Base-by-base conservation (phyloP, 2,888 invertebrate genomes). In the Polyommatus iphigenia region DNA sequence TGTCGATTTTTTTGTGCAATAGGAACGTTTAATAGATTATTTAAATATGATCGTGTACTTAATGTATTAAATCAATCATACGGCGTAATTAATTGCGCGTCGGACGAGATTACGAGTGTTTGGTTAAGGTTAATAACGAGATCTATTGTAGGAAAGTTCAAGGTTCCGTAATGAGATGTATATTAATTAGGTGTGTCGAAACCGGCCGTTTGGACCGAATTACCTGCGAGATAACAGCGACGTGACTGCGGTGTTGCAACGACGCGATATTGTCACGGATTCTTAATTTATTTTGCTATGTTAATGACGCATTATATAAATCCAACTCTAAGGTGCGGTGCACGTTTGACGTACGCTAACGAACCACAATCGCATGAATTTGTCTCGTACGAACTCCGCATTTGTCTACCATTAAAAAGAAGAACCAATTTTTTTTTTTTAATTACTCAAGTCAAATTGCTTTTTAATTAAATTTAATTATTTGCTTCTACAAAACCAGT, bases 1-100 rank as follows among this genome's bases (percentile, higher is more conserved):
- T 71, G 76, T 67, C 86, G 86, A 87, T 88, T 89, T 88, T 90
- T 54, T 88, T 88, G 89, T 91, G 88, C 91, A 89, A 91, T 92
- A 91, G 91, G 91, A 92, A 92, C 86, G 86, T 84, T 83, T 91
- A 91, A 92, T 92, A 91, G 88, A 90, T 90, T 92, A 93, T 94
- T 93, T 88, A 92, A 93, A 94, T 93, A 85, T 87, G 88, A 91
- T 87, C 94, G 93, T 93, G 93, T 90, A 87, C 85, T 88, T 92
- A 93, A 93, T 93, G 93, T 89, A 87, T 90, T 93, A 92, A 94
- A 94, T 94, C 93, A 93, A 94, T 94, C 94, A 93, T 91, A 90
- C 88, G 88, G 85, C 85, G 90, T 93, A 93, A 94, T 94, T 94
- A 94, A 93, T 94, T 94, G 93, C 90, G 82, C 86, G 86, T 87